Conservation (phyloP, 1,140 invertebrate genomes). For the Vollenhovia emeryi region DNA sequence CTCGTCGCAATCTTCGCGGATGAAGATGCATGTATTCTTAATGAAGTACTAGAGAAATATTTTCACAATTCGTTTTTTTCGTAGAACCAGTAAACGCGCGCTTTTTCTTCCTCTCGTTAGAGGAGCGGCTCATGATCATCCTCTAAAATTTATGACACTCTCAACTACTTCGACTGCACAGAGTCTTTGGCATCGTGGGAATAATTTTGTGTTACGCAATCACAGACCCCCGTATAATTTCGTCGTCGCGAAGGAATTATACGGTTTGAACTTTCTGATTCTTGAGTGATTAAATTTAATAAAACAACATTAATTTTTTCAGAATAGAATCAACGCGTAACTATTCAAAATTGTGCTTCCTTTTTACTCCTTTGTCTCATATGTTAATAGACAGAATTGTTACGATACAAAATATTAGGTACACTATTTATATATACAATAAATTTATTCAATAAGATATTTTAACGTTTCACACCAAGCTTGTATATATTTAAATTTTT, state of each 20-base stretch:
- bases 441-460: background rate
- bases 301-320: background rate
- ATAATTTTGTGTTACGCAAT: slow-evolving; percentile 26
- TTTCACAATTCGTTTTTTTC: background rate
- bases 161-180: slow-evolving; percentile 1
- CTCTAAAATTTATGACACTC: slow-evolving; percentile 40
- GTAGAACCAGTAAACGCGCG: background rate
- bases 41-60: background rate
- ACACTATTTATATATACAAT: no score
- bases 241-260: background rate
- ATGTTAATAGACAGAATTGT: background rate
- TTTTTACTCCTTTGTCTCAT: background rate
- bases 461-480: background rate
- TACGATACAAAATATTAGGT: no score
- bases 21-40: background rate
- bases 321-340: background rate
- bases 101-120: background rate
- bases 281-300: background rate
- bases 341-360: background rate
- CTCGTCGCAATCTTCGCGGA: background rate
- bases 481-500: background rate
- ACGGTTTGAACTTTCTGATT: background rate
- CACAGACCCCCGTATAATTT: slow-evolving; percentile 16
- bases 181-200: slow-evolving; percentile 7
- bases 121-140: background rate